Percentiles rank a stretch among this genome's conserved stretches.
phyloP scores from a whole-genome alignment of 2,888 invertebrate species.

The Drosophila anomelani region DNA sequence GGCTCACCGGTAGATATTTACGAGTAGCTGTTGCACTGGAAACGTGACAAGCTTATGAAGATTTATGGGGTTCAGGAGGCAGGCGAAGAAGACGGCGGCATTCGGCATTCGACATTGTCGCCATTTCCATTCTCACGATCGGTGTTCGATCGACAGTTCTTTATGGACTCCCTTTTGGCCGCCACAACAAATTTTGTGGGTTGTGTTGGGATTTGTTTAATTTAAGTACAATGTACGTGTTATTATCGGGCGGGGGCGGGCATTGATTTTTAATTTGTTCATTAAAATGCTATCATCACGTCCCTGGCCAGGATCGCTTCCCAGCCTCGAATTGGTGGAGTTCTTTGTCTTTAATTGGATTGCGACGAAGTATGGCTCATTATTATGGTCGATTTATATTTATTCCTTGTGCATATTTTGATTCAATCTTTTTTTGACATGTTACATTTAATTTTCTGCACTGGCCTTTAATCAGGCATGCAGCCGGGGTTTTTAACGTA shows the following conservation, averaged over 20 bases:
- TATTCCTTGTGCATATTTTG: slow-evolving; percentile 37
- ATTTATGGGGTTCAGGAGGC: slow-evolving; percentile 80
- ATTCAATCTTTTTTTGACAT: slow-evolving; percentile 26
- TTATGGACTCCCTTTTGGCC: slow-evolving; percentile 32
- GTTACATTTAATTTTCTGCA: slow-evolving; percentile 53
- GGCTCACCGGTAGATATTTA: slow-evolving; percentile 71
- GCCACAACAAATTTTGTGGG: slow-evolving; percentile 48
- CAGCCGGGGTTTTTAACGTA: slow-evolving; percentile 57
- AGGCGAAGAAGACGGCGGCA: slow-evolving; percentile 41
- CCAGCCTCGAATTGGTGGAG: slow-evolving; percentile 34
- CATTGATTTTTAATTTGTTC: slow-evolving; percentile 83
- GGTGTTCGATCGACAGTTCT: slow-evolving; percentile 80
- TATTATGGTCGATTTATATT: slow-evolving; percentile 62
- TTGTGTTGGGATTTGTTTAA: slow-evolving; percentile 56
- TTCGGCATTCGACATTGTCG: slow-evolving; percentile 69
- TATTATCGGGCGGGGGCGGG: slow-evolving; percentile 50
- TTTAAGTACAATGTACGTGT: slow-evolving; percentile 78
- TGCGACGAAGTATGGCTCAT: slow-evolving; percentile 59
- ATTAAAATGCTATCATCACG: slow-evolving; percentile 84
- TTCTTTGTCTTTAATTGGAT: slow-evolving; percentile 47
- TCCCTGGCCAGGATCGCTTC: slow-evolving; percentile 31
- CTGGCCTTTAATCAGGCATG: slow-evolving; percentile 62
- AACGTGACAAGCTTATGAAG: slow-evolving; percentile 84
- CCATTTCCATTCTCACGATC: slow-evolving; percentile 83
- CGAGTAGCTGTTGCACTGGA: slow-evolving; percentile 82